Conservation (phyloP, 1,140 invertebrate species). For the Gryon sp. region DNA sequence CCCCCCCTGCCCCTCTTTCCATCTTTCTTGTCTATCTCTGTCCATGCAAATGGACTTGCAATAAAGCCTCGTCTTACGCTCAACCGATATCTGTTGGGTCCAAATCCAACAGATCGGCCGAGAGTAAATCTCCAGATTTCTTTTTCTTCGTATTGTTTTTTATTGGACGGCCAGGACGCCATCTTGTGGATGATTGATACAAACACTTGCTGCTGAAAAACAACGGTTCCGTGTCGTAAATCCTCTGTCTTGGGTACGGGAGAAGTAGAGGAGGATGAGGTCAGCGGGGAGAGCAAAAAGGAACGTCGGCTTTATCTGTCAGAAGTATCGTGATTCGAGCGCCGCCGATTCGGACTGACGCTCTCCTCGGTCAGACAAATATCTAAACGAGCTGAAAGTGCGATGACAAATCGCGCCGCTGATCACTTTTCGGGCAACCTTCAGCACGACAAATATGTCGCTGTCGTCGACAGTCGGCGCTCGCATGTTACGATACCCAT, state of each 20-base stretch:
- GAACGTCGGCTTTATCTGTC: slow-evolving; percentile 26
- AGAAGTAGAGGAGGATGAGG: background rate
- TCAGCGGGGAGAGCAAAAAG: no score
- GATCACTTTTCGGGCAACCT: slow-evolving; percentile 40
- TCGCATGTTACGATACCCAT: slow-evolving; percentile 7
- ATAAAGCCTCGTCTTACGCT: slow-evolving; percentile 48
- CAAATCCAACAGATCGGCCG: background rate
- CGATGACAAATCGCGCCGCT: slow-evolving; percentile 49
- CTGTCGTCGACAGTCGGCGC: slow-evolving; percentile 15
- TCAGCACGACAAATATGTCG: slow-evolving; percentile 38
- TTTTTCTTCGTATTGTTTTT: slow-evolving; percentile 16
- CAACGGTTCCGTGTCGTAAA: slow-evolving; percentile 33
- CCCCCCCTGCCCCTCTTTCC: background rate
- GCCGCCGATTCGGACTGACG: background rate
- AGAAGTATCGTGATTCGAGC: slow-evolving; percentile 24
- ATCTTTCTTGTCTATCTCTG: slow-evolving; percentile 15
- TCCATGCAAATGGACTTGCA: slow-evolving; percentile 42
- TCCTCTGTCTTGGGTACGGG: slow-evolving; percentile 1
- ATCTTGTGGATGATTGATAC: slow-evolving; percentile 47
- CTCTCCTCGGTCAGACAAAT: no score
- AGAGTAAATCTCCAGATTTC: slow-evolving; percentile 38
- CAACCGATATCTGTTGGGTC: slow-evolving; percentile 28
- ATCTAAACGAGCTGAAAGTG: slow-evolving; percentile 48
- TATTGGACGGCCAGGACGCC: slow-evolving; percentile 16
- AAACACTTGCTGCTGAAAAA: slow-evolving; percentile 39